Evolutionary conservation across 2,888 invertebrate species (phyloP).

Genomic region (Aromia moschata): DNA sequence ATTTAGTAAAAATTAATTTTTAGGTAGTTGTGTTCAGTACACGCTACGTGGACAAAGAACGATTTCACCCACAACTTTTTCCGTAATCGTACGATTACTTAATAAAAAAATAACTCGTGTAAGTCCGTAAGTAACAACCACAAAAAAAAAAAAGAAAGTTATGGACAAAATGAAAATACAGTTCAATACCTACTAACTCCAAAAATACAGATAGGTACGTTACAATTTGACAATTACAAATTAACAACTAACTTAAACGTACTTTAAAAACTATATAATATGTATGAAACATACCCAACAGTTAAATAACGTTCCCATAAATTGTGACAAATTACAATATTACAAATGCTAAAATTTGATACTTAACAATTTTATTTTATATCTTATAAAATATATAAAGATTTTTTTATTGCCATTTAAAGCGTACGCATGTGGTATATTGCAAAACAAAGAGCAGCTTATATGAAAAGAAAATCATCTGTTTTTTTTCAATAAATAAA

Average conservation of each 20-base stretch:
- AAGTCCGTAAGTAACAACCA: not conserved
- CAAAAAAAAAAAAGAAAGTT: constrained; percentile 9
- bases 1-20: constrained; percentile 37
- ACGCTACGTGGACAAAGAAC: constrained; percentile 24
- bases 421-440: constrained; percentile 45
- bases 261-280: constrained; percentile 51
- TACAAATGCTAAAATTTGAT: constrained; percentile 49
- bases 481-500: constrained; percentile 27
- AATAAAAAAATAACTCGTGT: not conserved
- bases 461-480: constrained; percentile 30
- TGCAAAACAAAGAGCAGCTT: constrained; percentile 33
- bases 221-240: constrained; percentile 25
- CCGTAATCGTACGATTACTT: not conserved
- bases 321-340: constrained; percentile 45
- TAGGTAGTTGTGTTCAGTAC: constrained; percentile 39
- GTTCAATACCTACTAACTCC: constrained; percentile 12
- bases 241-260: constrained; percentile 49
- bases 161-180: constrained; percentile 11
- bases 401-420: constrained; percentile 46
- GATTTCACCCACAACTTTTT: constrained; percentile 26
- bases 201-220: constrained; percentile 8
- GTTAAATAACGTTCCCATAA: constrained; percentile 50
- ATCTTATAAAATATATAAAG: constrained; percentile 40
- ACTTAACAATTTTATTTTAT: constrained; percentile 45
- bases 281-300: constrained; percentile 55